These are phyloP conservation scores for Excalfactoria chinensis DNA, from an alignment of 2,113 vertebrate genomes.

Conservation along the genomic window DNA sequence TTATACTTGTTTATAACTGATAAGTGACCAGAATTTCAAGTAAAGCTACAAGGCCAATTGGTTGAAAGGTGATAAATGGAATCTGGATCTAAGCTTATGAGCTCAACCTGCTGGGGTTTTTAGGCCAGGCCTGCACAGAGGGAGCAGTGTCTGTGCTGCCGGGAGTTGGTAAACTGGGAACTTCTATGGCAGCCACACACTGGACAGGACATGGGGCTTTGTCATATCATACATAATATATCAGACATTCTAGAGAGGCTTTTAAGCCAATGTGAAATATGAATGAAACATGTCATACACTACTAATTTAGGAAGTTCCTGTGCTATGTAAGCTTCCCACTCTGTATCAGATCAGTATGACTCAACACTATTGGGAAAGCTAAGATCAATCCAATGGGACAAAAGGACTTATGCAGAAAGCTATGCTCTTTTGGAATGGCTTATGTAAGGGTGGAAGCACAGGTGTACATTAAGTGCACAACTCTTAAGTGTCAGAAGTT, in stretches of 20 bases:
- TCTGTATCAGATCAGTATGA: background rate
- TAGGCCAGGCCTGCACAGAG: background rate
- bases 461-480: background rate
- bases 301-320: background rate
- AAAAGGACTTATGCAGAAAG: background rate
- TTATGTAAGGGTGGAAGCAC: background rate
- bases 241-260: background rate
- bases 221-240: too few species aligned
- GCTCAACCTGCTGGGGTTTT: background rate
- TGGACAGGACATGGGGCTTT: background rate
- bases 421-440: background rate
- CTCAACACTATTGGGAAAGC: background rate
- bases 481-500: background rate
- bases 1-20: background rate
- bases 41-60: background rate
- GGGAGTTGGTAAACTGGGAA: background rate
- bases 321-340: background rate
- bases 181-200: rapidly evolving
- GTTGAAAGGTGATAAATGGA: background rate
- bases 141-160: background rate
- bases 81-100: background rate
- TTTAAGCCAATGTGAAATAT: background rate
- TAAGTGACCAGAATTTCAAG: background rate
- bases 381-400: background rate
- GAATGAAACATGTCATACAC: background rate